Conservation (phyloP, 1,140 invertebrate species). For the Ylistrum balloti region DNA sequence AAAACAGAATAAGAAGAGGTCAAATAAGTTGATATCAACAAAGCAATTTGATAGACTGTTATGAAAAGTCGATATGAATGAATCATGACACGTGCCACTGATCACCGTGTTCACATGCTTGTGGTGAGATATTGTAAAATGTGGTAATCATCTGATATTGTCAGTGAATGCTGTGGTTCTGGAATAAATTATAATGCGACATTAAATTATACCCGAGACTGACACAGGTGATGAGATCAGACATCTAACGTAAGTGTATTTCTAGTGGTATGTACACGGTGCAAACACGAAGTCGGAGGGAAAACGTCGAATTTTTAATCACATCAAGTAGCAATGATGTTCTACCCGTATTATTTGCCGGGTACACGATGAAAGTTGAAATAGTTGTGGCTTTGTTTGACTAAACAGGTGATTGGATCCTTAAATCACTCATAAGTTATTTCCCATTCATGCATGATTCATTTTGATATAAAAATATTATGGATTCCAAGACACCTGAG, state of each 20-base stretch:
- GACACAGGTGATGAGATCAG: background rate
- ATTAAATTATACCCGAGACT: background rate
- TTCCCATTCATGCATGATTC: constrained; percentile 7
- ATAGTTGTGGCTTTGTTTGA: background rate
- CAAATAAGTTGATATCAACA: no score
- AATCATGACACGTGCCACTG: background rate
- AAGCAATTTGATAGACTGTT: background rate
- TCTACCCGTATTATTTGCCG: background rate
- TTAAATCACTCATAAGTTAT: background rate
- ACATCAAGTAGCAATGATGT: background rate
- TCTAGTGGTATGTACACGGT: background rate
- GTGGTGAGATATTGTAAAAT: background rate
- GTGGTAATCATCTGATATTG: background rate
- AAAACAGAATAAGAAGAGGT: background rate
- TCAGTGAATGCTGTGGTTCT: background rate
- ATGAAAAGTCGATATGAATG: background rate
- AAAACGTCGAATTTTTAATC: background rate
- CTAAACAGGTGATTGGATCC: background rate
- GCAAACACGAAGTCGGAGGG: background rate
- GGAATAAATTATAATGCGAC: background rate
- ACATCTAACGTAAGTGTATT: background rate
- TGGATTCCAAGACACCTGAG: background rate
- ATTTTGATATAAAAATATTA: background rate
- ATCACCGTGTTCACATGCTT: background rate
- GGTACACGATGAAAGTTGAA: background rate